A percentile compares a stretch with the other conserved stretches of the same genome.
Conservation (phyloP, 2,113 vertebrate species). For the Zosterops japonicus region DNA sequence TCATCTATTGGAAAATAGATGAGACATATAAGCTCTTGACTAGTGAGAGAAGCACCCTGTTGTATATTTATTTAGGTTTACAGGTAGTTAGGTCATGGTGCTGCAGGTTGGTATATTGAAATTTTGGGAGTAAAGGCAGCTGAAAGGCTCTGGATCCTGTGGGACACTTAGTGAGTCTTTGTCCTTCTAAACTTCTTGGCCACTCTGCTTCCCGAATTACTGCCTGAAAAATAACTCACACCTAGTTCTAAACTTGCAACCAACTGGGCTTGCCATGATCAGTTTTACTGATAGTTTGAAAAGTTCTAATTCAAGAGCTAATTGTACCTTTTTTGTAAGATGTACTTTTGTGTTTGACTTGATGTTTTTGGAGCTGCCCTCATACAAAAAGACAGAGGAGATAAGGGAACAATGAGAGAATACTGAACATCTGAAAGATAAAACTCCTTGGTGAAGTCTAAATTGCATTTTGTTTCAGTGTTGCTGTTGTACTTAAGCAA, state of each 20-base stretch:
- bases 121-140: background rate
- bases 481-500: background rate
- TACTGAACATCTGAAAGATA: background rate
- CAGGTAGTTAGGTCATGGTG: background rate
- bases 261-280: fast-evolving
- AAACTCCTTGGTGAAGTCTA: background rate
- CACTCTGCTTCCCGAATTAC: background rate
- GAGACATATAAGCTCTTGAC: background rate
- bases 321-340: background rate
- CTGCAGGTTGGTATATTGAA: background rate
- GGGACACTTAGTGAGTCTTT: background rate
- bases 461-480: background rate
- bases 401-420: background rate
- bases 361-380: background rate
- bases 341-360: background rate
- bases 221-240: background rate
- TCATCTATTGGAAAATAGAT: background rate
- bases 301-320: background rate
- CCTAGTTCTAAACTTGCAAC: background rate
- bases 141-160: background rate
- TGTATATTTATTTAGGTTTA: background rate
- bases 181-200: background rate
- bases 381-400: background rate
- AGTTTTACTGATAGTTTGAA: background rate
- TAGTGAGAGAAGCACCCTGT: background rate